phyloP scores from a whole-genome alignment of 2,113 vertebrate genomes.

The Ctenodactylus gundi region DNA sequence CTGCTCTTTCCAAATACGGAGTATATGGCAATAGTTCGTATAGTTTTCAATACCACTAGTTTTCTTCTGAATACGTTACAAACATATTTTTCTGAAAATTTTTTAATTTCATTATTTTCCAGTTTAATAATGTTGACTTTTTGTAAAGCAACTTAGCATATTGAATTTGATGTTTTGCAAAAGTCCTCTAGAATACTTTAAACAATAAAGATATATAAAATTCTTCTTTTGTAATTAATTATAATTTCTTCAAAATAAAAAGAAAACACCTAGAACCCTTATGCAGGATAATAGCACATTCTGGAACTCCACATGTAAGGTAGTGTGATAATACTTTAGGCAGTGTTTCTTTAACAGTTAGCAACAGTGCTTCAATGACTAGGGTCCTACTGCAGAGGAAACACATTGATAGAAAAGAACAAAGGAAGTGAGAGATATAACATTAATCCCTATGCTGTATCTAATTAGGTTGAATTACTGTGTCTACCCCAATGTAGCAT shows the following conservation, averaged over 20 bases:
- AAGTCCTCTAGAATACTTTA: background rate
- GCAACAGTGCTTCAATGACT: constrained; percentile 37
- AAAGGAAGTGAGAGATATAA: constrained; percentile 42
- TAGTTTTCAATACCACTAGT: constrained; percentile 38
- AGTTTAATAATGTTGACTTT: background rate
- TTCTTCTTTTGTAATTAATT: background rate
- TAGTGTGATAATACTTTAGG: background rate
- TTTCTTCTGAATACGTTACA: constrained; percentile 61
- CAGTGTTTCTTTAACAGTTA: constrained; percentile 45
- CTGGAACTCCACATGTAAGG: constrained; percentile 41
- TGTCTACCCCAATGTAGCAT: background rate
- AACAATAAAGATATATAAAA: constrained; percentile 38
- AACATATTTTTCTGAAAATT: constrained; percentile 19
- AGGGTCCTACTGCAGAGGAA: constrained; percentile 25
- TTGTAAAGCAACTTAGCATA: background rate
- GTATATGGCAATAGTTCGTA: background rate
- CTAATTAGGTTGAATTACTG: constrained; percentile 49
- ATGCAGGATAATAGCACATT: background rate
- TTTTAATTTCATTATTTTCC: background rate
- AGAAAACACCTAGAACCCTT: background rate
- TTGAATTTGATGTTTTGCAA: constrained; percentile 1
- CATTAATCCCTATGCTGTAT: constrained; percentile 25
- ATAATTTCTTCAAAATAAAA: constrained; percentile 46
- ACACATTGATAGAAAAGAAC: background rate
- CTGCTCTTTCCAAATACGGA: background rate